These are phyloP conservation scores for Garrulus glandarius DNA, from an alignment of 2,797 vertebrate genomes.

Conservation along the genomic window DNA sequence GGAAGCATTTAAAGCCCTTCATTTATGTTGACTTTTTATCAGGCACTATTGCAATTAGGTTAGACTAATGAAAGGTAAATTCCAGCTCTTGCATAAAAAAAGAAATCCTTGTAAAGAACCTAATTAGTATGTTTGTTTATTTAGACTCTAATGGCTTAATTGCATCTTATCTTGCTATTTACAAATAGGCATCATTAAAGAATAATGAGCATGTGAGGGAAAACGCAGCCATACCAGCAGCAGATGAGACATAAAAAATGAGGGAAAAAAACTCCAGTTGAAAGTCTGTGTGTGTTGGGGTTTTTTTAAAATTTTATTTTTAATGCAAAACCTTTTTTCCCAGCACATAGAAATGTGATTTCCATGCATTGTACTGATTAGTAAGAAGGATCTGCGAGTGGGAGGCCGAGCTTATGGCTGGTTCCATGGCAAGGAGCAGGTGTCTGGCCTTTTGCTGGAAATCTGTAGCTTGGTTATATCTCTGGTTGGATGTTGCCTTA, in stretches of 20 bases:
- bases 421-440: neutral
- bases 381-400: neutral
- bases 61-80: conserved; percentile 85
- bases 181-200: conserved; percentile 80
- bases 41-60: conserved; percentile 77
- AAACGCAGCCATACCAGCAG: neutral
- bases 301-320: neutral
- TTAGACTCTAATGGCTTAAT: conserved; percentile 80
- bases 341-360: neutral
- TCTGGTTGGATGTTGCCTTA: neutral
- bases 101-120: conserved; percentile 72
- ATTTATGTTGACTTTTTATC: conserved; percentile 72
- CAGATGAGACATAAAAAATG: neutral
- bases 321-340: neutral
- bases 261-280: neutral
- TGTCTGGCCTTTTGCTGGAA: conserved; percentile 1
- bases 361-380: neutral
- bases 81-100: conserved; percentile 68
- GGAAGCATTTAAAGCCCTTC: conserved; percentile 60
- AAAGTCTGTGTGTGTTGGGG: neutral
- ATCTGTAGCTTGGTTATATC: neutral
- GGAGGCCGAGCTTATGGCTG: neutral
- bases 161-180: conserved; percentile 82
- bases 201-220: conserved; percentile 61
- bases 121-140: conserved; percentile 80